Percentiles rank a stretch among this genome's conserved stretches.
Evolutionary conservation across 2,888 invertebrate genomes (phyloP).

Genomic region (Hylaea fasciaria): DNA sequence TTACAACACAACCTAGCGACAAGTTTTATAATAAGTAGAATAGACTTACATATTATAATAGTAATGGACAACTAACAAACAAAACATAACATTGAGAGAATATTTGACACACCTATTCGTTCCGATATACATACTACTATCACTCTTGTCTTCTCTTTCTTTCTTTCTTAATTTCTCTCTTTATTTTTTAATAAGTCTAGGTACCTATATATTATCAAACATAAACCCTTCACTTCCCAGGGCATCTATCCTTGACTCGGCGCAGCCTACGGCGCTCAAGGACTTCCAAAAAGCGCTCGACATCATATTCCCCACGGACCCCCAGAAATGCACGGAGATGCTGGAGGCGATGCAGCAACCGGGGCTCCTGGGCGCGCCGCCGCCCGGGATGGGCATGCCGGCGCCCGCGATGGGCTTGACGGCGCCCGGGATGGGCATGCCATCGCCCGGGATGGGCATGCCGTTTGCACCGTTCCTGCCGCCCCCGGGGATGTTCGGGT

Average conservation of each 20-base stretch:
- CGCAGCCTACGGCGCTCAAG: conserved; percentile 74
- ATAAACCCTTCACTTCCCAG: neutral
- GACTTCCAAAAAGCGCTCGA: conserved; percentile 88
- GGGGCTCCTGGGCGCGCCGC: conserved; percentile 45
- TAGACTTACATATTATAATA: no score
- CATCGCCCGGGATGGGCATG: conserved; percentile 12
- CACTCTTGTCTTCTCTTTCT: no score
- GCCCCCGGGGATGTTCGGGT: conserved; percentile 64
- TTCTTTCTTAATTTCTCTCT: no score
- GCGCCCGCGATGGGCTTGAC: conserved; percentile 45
- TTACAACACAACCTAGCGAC: no score
- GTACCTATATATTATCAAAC: neutral
- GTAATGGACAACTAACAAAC: no score
- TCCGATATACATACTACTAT: no score
- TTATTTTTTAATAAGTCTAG: no score
- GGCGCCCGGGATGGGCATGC: conserved; percentile 47
- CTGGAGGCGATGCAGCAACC: conserved; percentile 45
- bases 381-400: conserved; percentile 12
- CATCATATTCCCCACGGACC: conserved; percentile 85
- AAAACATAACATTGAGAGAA: no score
- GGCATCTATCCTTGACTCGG: neutral
- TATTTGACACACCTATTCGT: no score
- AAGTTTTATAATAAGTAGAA: no score
- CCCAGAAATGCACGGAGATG: conserved; percentile 51
- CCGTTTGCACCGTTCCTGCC: conserved; percentile 41